Conservation (phyloP, 2,888 invertebrate genomes). For the Onthophagus sagittarius region DNA sequence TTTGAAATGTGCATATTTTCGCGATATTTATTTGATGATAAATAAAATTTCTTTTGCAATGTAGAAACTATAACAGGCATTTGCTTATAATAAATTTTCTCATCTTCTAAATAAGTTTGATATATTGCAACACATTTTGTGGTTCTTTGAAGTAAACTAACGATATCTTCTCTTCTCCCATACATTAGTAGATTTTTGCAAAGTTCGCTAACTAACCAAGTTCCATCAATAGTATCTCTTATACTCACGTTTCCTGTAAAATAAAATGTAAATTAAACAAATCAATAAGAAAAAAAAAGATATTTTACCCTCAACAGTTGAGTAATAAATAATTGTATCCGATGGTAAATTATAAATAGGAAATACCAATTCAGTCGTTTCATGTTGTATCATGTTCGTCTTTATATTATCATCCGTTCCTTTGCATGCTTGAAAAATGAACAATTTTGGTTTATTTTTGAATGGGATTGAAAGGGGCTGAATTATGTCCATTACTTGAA, state of each 20-base stretch:
- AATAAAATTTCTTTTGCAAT: constrained; percentile 18
- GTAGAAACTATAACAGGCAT: constrained; percentile 23
- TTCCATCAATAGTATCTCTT: constrained; percentile 29
- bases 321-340: neutral
- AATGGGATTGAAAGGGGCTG: constrained; percentile 19
- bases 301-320: neutral
- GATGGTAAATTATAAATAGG: neutral
- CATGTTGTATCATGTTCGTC: neutral
- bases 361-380: neutral
- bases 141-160: constrained; percentile 39
- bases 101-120: neutral
- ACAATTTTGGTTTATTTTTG: constrained; percentile 42
- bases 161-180: constrained; percentile 41
- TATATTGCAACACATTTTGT: constrained; percentile 40
- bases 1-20: neutral
- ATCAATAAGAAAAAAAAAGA: neutral
- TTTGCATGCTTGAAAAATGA: constrained; percentile 38
- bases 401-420: neutral
- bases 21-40: constrained; percentile 17
- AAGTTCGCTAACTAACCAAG: constrained; percentile 45
- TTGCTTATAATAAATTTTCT: constrained; percentile 2
- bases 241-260: neutral
- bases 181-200: constrained; percentile 40
- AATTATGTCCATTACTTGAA: constrained; percentile 32
- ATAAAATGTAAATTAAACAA: no score